Evolutionary conservation across 2,888 invertebrate species (phyloP).

Genomic region (Chrysolina oricalcia): DNA sequence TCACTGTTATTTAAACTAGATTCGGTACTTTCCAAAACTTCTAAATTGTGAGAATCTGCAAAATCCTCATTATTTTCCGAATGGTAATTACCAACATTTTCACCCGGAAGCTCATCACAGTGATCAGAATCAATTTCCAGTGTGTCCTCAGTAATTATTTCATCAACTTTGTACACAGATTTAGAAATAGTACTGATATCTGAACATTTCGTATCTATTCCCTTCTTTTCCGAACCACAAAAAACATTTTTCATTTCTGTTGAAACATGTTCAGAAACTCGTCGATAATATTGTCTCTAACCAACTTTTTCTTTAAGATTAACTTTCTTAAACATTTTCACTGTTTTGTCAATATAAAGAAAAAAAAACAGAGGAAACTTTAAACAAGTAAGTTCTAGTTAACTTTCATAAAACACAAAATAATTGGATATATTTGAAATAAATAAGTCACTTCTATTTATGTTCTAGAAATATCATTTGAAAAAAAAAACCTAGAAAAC

Average conservation of each 20-base stretch:
- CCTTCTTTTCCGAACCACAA: not conserved
- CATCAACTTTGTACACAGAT: conserved; percentile 16
- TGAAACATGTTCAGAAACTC: conserved; percentile 28
- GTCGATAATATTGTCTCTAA: conserved; percentile 26
- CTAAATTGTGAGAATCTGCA: conserved; percentile 12
- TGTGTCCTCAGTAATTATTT: conserved; percentile 26
- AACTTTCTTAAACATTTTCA: conserved; percentile 11
- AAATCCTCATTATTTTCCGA: conserved; percentile 26
- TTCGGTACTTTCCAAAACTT: conserved; percentile 15
- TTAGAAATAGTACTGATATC: conserved; percentile 18
- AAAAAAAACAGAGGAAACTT: not conserved
- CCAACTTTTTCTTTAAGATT: conserved; percentile 17
- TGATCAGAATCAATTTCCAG: conserved; percentile 26
- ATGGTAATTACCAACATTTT: conserved; percentile 6
- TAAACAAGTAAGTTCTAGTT: not conserved
- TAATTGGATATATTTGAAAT: conserved; percentile 10
- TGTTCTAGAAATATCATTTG: not conserved
- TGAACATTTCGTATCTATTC: conserved; percentile 20
- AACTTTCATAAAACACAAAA: not conserved
- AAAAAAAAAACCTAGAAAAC: not conserved
- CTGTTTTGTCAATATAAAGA: conserved; percentile 5
- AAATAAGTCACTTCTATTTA: conserved; percentile 7
- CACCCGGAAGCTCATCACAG: not conserved
- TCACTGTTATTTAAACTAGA: conserved; percentile 17
- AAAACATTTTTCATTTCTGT: conserved; percentile 25